Evolutionary conservation across 37 sponge, comb jelly and placozoan genomes (phyloP), one percentile per base, ranked within the genome.

Genomic region (Mnemiopsis leidyi): DNA sequence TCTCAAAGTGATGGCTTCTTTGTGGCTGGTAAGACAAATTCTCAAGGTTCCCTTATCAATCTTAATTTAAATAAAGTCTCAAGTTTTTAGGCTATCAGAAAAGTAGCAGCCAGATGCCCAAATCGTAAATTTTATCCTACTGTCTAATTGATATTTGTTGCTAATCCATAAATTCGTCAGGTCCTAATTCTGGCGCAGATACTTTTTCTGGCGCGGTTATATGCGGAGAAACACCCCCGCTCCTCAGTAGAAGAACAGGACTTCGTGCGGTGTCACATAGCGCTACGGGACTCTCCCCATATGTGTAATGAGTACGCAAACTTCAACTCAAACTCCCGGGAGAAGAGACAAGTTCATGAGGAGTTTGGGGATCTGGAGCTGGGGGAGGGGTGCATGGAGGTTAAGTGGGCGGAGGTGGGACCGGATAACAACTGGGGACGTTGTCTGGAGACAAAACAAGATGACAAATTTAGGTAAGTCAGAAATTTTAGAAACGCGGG

Each of bases 261-360:
- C 20, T 71, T 71, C 30, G 21, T 23, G 75, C 75, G 75, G 7
- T 71, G 75, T 18, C 75, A 71, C 75, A 5, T 23, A 7, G 75
- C 30, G 5, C n/a, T 71, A n/a, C 26, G 75, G 75, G 75, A 71
- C 75, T 7, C 30, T 5, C 26, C 75, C 30, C 30, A 29, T 28
- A n/a, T n/a, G 30, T 71, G 75, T 71, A n/a, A n/a, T 71, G 75
- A 71, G 20, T 71, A 71, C 75, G 75, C 30, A 23, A 71, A 71
- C 75, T 23, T 29, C 75, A n/a, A 13, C 30, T 5, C 26, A 28
- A 2, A 23, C n/a, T 23, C 7, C 75, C 5, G 75, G 20, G 3
- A 28, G 20, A 71, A 71, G 75, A 71, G 75, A 28, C 21, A 5
- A 5, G 75, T 23, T 18, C 3, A n/a, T 5, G 3, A 2, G 20